Base-by-base conservation (phyloP, 1,140 invertebrate species). In the Zaprionus camerounensis region DNA sequence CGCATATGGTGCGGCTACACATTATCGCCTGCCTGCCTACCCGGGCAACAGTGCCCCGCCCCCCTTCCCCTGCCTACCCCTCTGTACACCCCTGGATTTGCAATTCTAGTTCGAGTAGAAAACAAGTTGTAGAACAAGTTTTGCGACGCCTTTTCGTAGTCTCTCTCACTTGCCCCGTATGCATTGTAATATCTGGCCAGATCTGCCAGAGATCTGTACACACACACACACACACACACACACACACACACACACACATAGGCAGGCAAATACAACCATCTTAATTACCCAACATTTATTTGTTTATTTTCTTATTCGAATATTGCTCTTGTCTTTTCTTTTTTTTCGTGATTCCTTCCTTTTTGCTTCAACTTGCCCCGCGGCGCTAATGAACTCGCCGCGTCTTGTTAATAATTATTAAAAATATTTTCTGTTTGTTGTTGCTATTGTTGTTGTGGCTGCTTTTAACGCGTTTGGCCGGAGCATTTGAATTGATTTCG, bases 51-150 rank as follows among this genome's bases (percentile, higher is more conserved):
- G 71, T 70, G 76, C 34, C 58, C 36, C 58, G 20, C 34, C 38
- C 17, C 57, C 59, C 41, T 17, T 53, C 5, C 26, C 7, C 26
- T 20, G 53, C 36, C 61, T 22, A 20, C 22, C 49, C 17, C 51
- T 41, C 51, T 34, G 5, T 12, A 24, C 3, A 28, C 20, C 69
- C 22, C 28, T 28, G 49, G 17, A 51, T 63, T 44, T 80, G 59
- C 78, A 71, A 81, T 83, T 87, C 84, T 83, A 84, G 81, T 84
- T 75, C 78, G 82, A 88, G 88, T 51, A 22, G 81, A 82, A 88
- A 88, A 88, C 84, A 87, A 87, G 84, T 87, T 87, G 84, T 87
- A 72, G 84, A 87, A 87, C 84, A 87, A 87, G 84, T 87, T 87
- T 87, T 64, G 71, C 70, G 82, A 86, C 83, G 83, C 83, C 84